Percentiles rank a stretch among this genome's conserved stretches.
Conservation (phyloP, 2,113 vertebrate genomes). For the Thamnaconus septentrionalis region DNA sequence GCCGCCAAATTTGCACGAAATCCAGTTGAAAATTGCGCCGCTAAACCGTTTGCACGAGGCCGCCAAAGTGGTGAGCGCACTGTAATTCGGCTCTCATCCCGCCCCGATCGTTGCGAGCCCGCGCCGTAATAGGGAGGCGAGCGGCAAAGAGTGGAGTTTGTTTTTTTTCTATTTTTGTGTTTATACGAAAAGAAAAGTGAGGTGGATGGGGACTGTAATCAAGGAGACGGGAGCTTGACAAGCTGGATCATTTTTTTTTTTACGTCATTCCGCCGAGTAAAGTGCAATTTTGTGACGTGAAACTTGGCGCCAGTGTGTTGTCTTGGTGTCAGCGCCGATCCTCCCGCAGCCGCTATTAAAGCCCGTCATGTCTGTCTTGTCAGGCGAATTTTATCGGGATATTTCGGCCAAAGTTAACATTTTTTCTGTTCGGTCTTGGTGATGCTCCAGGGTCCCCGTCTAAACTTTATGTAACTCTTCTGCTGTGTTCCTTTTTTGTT, state of each 20-base stretch:
- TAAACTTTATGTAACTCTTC: too few species aligned
- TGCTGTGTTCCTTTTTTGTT: too few species aligned
- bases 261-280: too few species aligned
- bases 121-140: conserved; percentile 41
- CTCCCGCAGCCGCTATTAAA: too few species aligned
- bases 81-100: conserved; percentile 50
- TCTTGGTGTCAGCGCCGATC: too few species aligned
- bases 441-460: too few species aligned
- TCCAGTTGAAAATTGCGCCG: conserved; percentile 23
- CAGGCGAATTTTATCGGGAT: too few species aligned
- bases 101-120: conserved; percentile 22
- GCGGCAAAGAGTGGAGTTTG: not conserved
- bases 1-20: conserved; percentile 32
- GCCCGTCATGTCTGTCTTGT: too few species aligned
- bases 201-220: conserved; percentile 9
- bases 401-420: too few species aligned
- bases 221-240: conserved; percentile 35
- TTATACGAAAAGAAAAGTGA: conserved; percentile 21
- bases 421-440: too few species aligned
- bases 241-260: conserved; percentile 18
- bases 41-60: conserved; percentile 36
- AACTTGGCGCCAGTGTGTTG: too few species aligned
- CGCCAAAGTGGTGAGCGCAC: conserved; percentile 30
- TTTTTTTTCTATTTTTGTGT: not conserved
- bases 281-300: too few species aligned